Conservation (phyloP, 2,888 invertebrate genomes). For the Nymphalis polychloros region DNA sequence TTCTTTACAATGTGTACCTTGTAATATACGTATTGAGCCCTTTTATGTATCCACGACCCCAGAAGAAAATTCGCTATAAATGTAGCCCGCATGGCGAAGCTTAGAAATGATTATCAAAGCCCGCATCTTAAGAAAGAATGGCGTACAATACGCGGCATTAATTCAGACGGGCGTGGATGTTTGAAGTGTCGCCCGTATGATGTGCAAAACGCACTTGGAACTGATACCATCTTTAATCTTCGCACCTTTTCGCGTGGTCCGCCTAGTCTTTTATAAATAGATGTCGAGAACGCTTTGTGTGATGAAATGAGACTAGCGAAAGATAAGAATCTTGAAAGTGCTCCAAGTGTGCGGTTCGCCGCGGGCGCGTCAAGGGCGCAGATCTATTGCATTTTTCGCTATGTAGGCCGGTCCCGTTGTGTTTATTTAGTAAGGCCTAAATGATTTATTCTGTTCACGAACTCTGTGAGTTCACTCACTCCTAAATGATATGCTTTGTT, state of each 20-base stretch:
- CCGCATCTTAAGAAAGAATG: conserved; percentile 46
- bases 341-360: conserved; percentile 59
- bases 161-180: conserved; percentile 46
- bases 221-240: conserved; percentile 80
- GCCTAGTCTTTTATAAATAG: conserved; percentile 71
- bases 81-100: conserved; percentile 24
- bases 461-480: neutral
- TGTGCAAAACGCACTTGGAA: conserved; percentile 68
- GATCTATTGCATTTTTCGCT: conserved; percentile 69
- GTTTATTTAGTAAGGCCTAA: conserved; percentile 30
- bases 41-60: conserved; percentile 1
- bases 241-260: conserved; percentile 76
- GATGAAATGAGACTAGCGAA: conserved; percentile 72
- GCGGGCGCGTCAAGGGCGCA: conserved; percentile 53
- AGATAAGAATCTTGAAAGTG: conserved; percentile 75
- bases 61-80: conserved; percentile 19
- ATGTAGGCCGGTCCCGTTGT: conserved; percentile 38
- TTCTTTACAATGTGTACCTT: too few species aligned
- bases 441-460: conserved; percentile 9
- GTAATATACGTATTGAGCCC: neutral
- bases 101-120: conserved; percentile 35
- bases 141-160: conserved; percentile 52
- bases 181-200: conserved; percentile 57
- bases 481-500: neutral
- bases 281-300: conserved; percentile 68